phyloP scores from a whole-genome alignment of 2,888 invertebrate species.

The Orchesellides sinensis region DNA sequence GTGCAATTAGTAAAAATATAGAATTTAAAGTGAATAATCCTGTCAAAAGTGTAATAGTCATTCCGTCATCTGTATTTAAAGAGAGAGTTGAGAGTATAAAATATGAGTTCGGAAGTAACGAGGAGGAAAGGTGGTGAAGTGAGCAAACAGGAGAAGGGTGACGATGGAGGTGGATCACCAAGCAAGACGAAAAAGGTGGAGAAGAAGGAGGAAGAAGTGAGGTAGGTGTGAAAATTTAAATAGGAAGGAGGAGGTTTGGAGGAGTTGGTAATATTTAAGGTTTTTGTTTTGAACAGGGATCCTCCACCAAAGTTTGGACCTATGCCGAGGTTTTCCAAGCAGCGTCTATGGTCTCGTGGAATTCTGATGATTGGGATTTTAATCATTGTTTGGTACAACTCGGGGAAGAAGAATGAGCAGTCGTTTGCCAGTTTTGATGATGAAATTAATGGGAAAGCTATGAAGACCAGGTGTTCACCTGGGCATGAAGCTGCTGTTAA shows the following conservation, averaged over 20 bases:
- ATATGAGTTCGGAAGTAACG: conserved; percentile 52
- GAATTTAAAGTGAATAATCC: no score
- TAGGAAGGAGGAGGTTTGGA: not conserved
- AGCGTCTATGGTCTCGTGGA: conserved; percentile 78
- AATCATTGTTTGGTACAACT: conserved; percentile 73
- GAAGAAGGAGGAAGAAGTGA: not conserved
- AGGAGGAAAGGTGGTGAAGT: conserved; percentile 25
- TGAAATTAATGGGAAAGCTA: conserved; percentile 58
- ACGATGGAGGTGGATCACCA: conserved; percentile 20
- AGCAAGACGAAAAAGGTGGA: conserved; percentile 41
- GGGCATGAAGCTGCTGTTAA: conserved; percentile 43
- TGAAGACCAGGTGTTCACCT: conserved; percentile 67
- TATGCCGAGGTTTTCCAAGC: conserved; percentile 77
- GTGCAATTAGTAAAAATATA: no score
- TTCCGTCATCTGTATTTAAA: not conserved
- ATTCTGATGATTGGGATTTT: conserved; percentile 75
- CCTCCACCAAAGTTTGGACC: conserved; percentile 77
- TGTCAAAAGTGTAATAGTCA: not conserved
- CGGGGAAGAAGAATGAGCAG: conserved; percentile 69
- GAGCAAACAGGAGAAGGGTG: conserved; percentile 5
- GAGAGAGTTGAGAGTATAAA: not conserved
- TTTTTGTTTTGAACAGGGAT: conserved; percentile 3
- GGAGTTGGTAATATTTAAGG: not conserved
- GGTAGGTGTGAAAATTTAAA: not conserved
- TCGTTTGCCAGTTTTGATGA: conserved; percentile 72